A percentile compares a stretch with the other conserved stretches of the same genome.
These are phyloP conservation scores for Microvelia longipes DNA, from an alignment of 1,140 invertebrate genomes.

Conservation along the genomic window DNA sequence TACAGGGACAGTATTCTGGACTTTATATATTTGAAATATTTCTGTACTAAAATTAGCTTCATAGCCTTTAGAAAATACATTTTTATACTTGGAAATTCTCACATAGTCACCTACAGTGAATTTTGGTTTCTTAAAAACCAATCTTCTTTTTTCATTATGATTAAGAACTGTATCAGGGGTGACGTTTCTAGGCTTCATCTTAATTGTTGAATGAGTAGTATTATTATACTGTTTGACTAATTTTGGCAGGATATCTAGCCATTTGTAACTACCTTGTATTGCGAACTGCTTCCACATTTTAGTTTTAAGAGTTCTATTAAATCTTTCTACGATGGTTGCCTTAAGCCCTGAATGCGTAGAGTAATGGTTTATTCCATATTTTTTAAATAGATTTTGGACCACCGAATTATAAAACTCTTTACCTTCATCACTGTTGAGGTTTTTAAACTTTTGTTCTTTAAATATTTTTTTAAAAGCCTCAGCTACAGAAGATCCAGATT, in stretches of 20 bases:
- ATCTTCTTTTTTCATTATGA: slow-evolving; percentile 20
- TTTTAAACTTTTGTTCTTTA: slow-evolving; percentile 14
- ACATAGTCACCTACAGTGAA: slow-evolving; percentile 26
- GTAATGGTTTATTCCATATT: slow-evolving; percentile 24
- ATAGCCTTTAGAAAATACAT: slow-evolving; percentile 24
- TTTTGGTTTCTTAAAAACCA: slow-evolving; percentile 13
- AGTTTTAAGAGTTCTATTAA: slow-evolving; percentile 29
- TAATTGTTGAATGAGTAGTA: slow-evolving; percentile 26
- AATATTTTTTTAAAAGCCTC: not conserved
- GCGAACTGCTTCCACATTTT: slow-evolving; percentile 28
- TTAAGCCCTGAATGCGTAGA: slow-evolving; percentile 27
- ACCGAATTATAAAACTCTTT: slow-evolving; percentile 25
- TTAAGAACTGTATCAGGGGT: slow-evolving; percentile 15
- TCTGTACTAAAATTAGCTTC: slow-evolving; percentile 22
- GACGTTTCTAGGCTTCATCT: slow-evolving; percentile 24
- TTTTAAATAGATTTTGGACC: slow-evolving; percentile 18
- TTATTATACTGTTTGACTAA: slow-evolving; percentile 30
- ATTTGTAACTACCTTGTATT: slow-evolving; percentile 24
- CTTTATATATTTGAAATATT: slow-evolving; percentile 12
- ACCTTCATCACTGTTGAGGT: slow-evolving; percentile 26
- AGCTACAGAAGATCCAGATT: not conserved
- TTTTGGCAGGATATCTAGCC: slow-evolving; percentile 23
- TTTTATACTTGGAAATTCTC: slow-evolving; percentile 22
- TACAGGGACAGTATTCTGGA: not conserved
- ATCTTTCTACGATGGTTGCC: slow-evolving; percentile 30